Evolutionary conservation across 2,113 vertebrate species (phyloP).

Genomic region (Brachirus orientalis): DNA sequence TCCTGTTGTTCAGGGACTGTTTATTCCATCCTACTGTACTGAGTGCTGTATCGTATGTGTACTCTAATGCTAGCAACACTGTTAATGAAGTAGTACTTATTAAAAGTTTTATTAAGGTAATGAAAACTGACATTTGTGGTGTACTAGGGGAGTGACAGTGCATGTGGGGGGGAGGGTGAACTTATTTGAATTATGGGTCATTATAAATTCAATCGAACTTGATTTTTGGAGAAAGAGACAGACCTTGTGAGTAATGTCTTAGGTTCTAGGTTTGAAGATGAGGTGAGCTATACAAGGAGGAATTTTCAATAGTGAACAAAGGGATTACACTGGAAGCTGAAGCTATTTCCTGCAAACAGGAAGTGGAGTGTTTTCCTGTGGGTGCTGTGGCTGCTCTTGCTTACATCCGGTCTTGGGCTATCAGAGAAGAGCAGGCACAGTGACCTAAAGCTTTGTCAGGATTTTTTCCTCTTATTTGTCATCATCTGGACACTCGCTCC

Average conservation of each 20-base stretch:
- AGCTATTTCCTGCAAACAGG: slow-evolving; percentile 78
- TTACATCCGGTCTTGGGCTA: slow-evolving; percentile 74
- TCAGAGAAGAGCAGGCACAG: slow-evolving; percentile 67
- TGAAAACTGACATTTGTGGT: too few species aligned
- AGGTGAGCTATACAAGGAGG: slow-evolving; percentile 27
- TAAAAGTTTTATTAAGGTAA: too few species aligned
- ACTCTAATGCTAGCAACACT: too few species aligned
- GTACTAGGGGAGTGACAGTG: too few species aligned
- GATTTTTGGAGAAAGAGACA: too few species aligned
- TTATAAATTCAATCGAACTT: too few species aligned
- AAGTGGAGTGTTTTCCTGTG: slow-evolving; percentile 79
- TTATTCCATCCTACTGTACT: too few species aligned
- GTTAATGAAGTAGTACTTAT: too few species aligned
- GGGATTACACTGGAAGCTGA: slow-evolving; percentile 56
- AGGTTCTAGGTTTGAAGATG: slow-evolving; percentile 11
- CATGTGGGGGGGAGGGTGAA: too few species aligned
- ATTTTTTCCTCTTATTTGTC: slow-evolving; percentile 37
- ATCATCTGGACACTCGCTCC: slow-evolving; percentile 24
- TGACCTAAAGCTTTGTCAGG: slow-evolving; percentile 63
- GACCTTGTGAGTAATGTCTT: not conserved
- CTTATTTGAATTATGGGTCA: too few species aligned
- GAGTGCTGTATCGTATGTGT: too few species aligned
- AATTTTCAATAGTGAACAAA: slow-evolving; percentile 52
- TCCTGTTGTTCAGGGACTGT: too few species aligned
- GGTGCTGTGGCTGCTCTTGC: slow-evolving; percentile 64